Conservation (phyloP, 2,113 vertebrate species). For the Onychostoma macrolepis region DNA sequence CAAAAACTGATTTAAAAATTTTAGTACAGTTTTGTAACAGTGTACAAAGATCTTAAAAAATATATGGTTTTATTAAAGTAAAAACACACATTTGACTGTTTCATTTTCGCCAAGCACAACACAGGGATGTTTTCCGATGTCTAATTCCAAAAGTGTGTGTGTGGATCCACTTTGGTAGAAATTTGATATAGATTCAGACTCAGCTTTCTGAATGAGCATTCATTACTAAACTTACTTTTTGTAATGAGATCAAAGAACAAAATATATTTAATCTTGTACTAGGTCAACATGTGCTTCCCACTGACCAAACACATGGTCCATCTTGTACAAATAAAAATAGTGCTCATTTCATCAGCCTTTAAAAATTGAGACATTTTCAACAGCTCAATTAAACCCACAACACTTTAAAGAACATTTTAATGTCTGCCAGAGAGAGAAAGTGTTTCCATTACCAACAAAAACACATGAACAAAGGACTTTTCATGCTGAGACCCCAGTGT, state of each 20-base stretch:
- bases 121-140: not conserved
- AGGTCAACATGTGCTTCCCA: not conserved
- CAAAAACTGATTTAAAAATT: constrained; percentile 95
- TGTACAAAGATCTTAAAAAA: constrained; percentile 97
- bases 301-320: not conserved
- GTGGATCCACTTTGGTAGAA: not conserved
- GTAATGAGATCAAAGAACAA: not conserved
- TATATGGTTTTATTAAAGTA: constrained; percentile 98
- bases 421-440: not conserved
- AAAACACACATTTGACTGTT: constrained; percentile 58
- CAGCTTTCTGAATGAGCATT: not conserved
- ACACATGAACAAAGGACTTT: not conserved
- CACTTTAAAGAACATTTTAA: not conserved
- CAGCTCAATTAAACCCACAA: not conserved
- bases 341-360: not conserved
- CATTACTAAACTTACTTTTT: not conserved
- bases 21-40: constrained; percentile 99
- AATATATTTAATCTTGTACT: not conserved
- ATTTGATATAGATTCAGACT: not conserved
- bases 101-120: constrained; percentile 44
- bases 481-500: not conserved
- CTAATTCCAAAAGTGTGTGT: not conserved
- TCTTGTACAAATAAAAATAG: not conserved
- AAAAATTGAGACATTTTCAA: constrained; percentile 4
- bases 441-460: not conserved